Base-by-base conservation (phyloP, 2,113 vertebrate genomes). In the Sigmodon hispidus region DNA sequence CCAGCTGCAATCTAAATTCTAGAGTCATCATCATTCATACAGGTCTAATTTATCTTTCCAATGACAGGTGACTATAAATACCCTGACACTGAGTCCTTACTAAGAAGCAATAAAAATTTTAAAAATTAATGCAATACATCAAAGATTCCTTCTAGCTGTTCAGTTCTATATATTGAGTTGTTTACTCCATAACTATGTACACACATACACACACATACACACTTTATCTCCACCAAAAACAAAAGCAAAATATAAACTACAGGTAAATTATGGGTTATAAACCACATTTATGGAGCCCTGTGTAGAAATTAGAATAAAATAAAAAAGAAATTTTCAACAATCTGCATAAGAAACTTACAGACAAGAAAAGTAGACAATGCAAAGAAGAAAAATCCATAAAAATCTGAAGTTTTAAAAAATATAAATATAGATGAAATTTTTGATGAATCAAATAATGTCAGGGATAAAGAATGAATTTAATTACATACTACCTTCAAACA, bases 181-280 rank as follows among this genome's bases (percentile, higher is more conserved):
- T 43, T 75, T 11, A 40, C 12, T 7, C 4, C 63, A 77, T 43
- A 81, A 89, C 90, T 10, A 67, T 0, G 31, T 8, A 67, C 31
- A 34, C 22, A 26, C 59, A 26, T 8, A 24, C 63, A 31, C 63
- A 34, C 63, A 31, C 29, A 65, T 26, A 63, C 61, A 34, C 22
- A 24, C 29, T 57, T 17, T 57, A 15, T 57, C 15, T 57, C 29
- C 63, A 26, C 63, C 31, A 29, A 29, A 55, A 91, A 81, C 2
- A 70, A 91, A 81, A 26, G 75, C 29, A 94, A 92, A 96, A n/a
- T 84, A 59, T 43, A 83, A 3, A 61, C 36, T 61, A 59, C 22
- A 43, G 9, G 24, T 61, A 59, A 83, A 83, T 61, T 61, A 29
- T 43, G 24, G n/a, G 24, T 6, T 24, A 83, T 16, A 61, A 83